Percentiles rank a stretch among this genome's conserved stretches.
Evolutionary conservation across 2,113 vertebrate genomes (phyloP).

Genomic region (Cephalopholis sonnerati): DNA sequence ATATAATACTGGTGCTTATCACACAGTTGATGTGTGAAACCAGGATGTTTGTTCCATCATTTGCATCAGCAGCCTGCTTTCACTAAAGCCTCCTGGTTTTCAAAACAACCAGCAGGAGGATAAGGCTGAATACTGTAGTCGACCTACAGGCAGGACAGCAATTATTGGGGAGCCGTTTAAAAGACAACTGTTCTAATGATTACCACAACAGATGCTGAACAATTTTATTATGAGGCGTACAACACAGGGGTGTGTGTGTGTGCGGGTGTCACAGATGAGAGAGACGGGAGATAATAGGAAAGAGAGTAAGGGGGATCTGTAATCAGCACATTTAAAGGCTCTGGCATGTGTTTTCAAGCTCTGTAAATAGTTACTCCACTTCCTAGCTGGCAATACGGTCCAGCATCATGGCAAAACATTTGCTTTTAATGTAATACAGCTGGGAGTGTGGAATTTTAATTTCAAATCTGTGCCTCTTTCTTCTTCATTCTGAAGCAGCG

Average conservation of each 20-base stretch:
- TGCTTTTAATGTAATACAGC: conserved; percentile 58
- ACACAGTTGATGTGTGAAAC: conserved; percentile 10
- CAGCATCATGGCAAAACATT: conserved; percentile 42
- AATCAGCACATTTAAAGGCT: conserved; percentile 47
- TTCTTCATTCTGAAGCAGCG: conserved; percentile 56
- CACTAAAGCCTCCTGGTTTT: conserved; percentile 2
- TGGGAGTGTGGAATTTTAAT: conserved; percentile 57
- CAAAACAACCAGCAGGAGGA: background rate
- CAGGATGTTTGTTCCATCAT: conserved; percentile 13
- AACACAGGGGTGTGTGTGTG: conserved; percentile 9
- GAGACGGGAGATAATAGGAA: conserved; percentile 25
- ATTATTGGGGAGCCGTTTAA: conserved; percentile 20
- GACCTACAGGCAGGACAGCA: conserved; percentile 18
- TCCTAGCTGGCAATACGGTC: conserved; percentile 58
- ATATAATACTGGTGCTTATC: background rate
- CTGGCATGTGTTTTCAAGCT: conserved; percentile 47
- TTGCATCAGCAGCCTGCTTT: conserved; percentile 11
- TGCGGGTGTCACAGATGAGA: conserved; percentile 20
- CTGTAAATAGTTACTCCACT: conserved; percentile 56
- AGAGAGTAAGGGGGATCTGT: conserved; percentile 14
- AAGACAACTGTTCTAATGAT: conserved; percentile 40
- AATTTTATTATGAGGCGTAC: conserved; percentile 23
- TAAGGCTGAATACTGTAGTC: background rate
- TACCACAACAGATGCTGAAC: conserved; percentile 45
- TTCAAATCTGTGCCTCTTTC: conserved; percentile 62